Evolutionary conservation across 2,888 invertebrate species (phyloP).

Genomic region (Hirtodrosophila duncani): DNA sequence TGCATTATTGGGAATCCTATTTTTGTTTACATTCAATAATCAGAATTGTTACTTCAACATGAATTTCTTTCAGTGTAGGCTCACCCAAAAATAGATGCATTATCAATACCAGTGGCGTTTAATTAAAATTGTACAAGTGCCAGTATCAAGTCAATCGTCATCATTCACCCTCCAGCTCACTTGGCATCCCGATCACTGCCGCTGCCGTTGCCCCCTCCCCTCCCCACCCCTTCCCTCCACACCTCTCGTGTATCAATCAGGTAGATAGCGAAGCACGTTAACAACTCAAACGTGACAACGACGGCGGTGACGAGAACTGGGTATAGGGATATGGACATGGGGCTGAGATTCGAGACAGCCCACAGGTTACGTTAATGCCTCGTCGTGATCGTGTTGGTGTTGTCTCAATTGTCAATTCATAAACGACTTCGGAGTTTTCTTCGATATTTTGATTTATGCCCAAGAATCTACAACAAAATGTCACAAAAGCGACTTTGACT

Average conservation of each 20-base stretch:
- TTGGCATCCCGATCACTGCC: not conserved
- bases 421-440: slow-evolving; percentile 58
- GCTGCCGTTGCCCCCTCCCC: not conserved
- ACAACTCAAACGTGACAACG: slow-evolving; percentile 76
- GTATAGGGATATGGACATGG: no score
- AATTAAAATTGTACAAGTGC: slow-evolving; percentile 75
- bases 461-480: slow-evolving; percentile 72
- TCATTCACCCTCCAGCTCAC: slow-evolving; percentile 38
- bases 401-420: slow-evolving; percentile 69
- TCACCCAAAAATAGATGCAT: slow-evolving; percentile 30
- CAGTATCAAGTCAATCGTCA: slow-evolving; percentile 59
- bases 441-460: slow-evolving; percentile 76
- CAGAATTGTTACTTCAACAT: not conserved
- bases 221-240: not conserved
- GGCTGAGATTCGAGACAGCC: slow-evolving; percentile 20
- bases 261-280: slow-evolving; percentile 74
- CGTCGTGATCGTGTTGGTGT: slow-evolving; percentile 33
- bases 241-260: slow-evolving; percentile 14
- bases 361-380: slow-evolving; percentile 19
- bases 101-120: slow-evolving; percentile 70
- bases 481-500: slow-evolving; percentile 54
- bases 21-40: not conserved
- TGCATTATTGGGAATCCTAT: not conserved
- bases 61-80: slow-evolving; percentile 31
- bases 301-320: not conserved